A percentile compares a stretch with the other conserved stretches of the same genome.
phyloP scores from a whole-genome alignment of 1,140 invertebrate genomes.

The Nilaparvata lugens region DNA sequence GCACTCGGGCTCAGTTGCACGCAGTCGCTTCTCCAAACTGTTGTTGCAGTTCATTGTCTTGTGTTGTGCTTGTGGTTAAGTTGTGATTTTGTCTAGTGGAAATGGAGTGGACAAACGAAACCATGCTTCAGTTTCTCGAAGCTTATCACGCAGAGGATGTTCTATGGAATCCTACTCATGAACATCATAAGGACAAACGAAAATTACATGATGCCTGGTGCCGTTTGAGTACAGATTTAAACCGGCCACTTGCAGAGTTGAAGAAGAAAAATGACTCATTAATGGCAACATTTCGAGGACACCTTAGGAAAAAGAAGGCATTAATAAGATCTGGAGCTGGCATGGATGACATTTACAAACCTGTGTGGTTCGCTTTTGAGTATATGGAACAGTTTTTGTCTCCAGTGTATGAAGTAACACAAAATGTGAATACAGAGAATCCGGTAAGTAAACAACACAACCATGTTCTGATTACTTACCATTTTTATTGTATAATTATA shows the following conservation, averaged over 20 bases:
- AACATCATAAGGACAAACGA: constrained; percentile 1
- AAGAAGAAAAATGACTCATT: constrained; percentile 30
- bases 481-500: no score
- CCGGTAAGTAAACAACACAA: no score
- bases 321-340: constrained; percentile 24
- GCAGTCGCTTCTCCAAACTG: no score
- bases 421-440: no score
- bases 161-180: not conserved
- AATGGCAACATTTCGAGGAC: constrained; percentile 24
- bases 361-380: constrained; percentile 30
- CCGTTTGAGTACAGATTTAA: not conserved
- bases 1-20: constrained; percentile 8
- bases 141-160: constrained; percentile 2
- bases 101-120: constrained; percentile 2
- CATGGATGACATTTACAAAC: constrained; percentile 26
- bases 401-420: constrained; percentile 7
- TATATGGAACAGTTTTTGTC: constrained; percentile 27
- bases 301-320: constrained; percentile 22
- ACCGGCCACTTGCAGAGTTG: constrained; percentile 19
- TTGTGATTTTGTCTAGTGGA: constrained; percentile 8
- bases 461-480: no score
- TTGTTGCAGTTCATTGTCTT: no score
- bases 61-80: constrained; percentile 4
- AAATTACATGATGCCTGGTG: constrained; percentile 49
- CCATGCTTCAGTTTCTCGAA: constrained; percentile 2